phyloP scores from a whole-genome alignment of 2,113 vertebrate genomes.

The Noturus placidus region DNA sequence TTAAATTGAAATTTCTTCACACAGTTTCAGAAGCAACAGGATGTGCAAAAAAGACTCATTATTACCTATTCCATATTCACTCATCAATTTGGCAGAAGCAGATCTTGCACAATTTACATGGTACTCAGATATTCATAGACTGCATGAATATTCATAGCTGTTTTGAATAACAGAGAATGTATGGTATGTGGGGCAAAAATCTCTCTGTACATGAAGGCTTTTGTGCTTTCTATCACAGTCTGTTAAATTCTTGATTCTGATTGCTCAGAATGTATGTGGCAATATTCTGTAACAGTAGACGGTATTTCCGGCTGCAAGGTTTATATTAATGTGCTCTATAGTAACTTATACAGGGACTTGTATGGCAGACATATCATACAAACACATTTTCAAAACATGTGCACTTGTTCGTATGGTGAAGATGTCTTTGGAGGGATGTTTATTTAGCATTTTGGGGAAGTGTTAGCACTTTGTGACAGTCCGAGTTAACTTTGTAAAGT shows the following conservation, averaged over 20 bases:
- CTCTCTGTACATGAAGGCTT: neutral
- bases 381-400: neutral
- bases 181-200: neutral
- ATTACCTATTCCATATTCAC: slow-evolving; percentile 37
- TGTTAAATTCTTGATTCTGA: neutral
- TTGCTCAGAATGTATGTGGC: neutral
- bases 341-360: neutral
- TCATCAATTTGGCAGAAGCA: slow-evolving; percentile 21
- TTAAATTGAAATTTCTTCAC: slow-evolving; percentile 18
- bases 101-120: slow-evolving; percentile 41
- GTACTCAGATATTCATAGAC: slow-evolving; percentile 45
- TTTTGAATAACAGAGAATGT: slow-evolving; percentile 20
- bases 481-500: neutral
- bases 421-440: neutral
- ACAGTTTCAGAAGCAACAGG: slow-evolving; percentile 34
- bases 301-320: neutral
- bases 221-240: neutral
- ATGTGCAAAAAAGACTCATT: slow-evolving; percentile 30
- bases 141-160: slow-evolving; percentile 35
- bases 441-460: neutral
- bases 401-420: neutral
- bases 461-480: neutral
- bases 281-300: too few relatives aligned
- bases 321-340: neutral
- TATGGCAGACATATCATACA: neutral